Evolutionary conservation across 2,888 invertebrate genomes (phyloP).

Genomic region (Tinea semifulvella): DNA sequence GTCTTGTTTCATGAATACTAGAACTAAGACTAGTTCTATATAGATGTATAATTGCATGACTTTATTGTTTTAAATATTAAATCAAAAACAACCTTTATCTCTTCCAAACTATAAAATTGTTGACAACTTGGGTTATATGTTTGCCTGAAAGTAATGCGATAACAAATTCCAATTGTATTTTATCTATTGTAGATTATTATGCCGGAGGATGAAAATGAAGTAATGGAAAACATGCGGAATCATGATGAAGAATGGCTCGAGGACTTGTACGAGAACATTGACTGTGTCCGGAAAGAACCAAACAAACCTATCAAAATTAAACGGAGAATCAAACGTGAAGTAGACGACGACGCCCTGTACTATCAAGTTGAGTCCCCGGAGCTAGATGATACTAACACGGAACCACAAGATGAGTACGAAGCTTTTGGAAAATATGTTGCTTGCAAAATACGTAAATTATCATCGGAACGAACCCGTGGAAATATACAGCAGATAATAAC

Average conservation of each 20-base stretch:
- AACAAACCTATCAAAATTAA: slow-evolving; percentile 33
- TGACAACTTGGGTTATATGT: too few relatives aligned
- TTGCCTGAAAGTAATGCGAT: too few relatives aligned
- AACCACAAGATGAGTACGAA: slow-evolving; percentile 42
- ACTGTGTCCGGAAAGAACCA: too few relatives aligned
- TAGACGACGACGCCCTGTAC: not conserved
- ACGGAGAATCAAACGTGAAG: slow-evolving; percentile 40
- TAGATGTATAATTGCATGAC: too few relatives aligned
- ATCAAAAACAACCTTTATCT: too few relatives aligned
- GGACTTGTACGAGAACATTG: slow-evolving; percentile 38
- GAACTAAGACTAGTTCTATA: too few relatives aligned
- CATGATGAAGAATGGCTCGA: slow-evolving; percentile 56
- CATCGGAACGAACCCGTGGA: slow-evolving; percentile 36
- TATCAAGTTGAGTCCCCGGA: slow-evolving; percentile 31
- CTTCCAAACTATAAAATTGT: too few relatives aligned
- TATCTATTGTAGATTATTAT: not conserved
- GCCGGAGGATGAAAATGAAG: not conserved
- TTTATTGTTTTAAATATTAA: too few relatives aligned
- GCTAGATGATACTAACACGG: slow-evolving; percentile 23
- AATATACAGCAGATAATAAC: slow-evolving; percentile 55
- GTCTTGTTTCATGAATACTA: too few relatives aligned
- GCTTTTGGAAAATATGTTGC: slow-evolving; percentile 56
- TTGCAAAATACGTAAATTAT: slow-evolving; percentile 49
- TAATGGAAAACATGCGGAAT: not conserved
- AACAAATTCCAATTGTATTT: too few relatives aligned